Conservation (phyloP, 2,888 invertebrate species). For the Rotaria magnacalcarata region DNA sequence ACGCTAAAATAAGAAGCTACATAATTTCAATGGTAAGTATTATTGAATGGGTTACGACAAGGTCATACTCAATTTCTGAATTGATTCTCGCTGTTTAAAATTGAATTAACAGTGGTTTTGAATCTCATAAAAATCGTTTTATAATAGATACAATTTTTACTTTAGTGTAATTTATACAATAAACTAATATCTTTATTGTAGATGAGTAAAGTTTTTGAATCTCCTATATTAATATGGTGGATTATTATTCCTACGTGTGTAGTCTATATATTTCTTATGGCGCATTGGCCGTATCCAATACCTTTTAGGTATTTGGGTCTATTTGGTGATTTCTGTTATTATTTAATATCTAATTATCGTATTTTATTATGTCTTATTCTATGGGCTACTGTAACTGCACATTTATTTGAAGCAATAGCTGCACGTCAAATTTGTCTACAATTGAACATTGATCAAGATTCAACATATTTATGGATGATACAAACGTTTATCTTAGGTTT, state of each 20-base stretch:
- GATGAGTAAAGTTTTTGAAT: neutral
- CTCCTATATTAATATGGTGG: neutral
- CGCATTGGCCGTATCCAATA: slow-evolving; percentile 23
- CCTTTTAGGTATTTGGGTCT: neutral
- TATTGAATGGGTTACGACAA: too few species aligned
- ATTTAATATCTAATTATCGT: slow-evolving; percentile 14
- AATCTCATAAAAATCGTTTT: too few species aligned
- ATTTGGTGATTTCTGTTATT: neutral
- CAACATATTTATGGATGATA: neutral
- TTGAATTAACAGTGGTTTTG: too few species aligned
- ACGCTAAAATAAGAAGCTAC: too few species aligned
- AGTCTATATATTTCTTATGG: neutral
- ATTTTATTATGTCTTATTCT: neutral
- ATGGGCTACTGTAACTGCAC: neutral
- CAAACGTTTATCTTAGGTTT: slow-evolving; percentile 20
- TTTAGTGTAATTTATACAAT: neutral
- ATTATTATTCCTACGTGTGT: neutral
- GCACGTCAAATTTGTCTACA: neutral
- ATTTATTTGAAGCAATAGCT: neutral
- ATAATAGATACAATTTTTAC: neutral
- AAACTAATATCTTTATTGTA: neutral
- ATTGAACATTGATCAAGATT: neutral
- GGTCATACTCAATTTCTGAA: too few species aligned
- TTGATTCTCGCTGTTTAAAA: too few species aligned
- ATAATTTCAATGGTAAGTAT: too few species aligned